Evolutionary conservation across 1,140 invertebrate species (phyloP), one percentile per base, ranked within the genome.

Genomic region (Coenobita brevimanus): DNA sequence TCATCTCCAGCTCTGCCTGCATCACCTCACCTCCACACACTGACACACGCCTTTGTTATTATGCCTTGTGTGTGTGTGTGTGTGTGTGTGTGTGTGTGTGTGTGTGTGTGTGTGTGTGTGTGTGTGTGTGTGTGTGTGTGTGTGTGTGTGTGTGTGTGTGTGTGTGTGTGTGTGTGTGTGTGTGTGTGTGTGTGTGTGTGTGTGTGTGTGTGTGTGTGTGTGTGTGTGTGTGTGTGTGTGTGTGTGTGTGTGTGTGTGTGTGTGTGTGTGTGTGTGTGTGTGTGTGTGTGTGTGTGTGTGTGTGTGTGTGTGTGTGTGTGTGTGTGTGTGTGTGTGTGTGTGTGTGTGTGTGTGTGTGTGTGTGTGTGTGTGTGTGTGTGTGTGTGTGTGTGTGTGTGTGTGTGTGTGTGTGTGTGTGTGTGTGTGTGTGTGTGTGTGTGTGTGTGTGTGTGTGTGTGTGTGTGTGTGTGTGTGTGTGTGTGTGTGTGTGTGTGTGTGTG

Each of bases 71-170:
- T 50, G 46, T 50, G 6, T 17, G 46, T 50, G 46, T 50, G 46
- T 50, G 6, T 67, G 62, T 67, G 62, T 67, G 62, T 67, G 62
- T 36, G 33, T 67, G 62, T 67, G 62, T 67, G 62, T 67, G 62
- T 67, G 62, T 67, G 62, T 67, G 62, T 67, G 62, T 67, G 62
- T 67, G 62, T 67, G 62, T 67, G 62, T 67, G 64, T 69, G 33
- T 30, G 33, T 69, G 24, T 3, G 33, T 69, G n/a, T 69, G 21
- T 67, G 62, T 67, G 62, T 67, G 62, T 67, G 62, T 67, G 62
- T 67, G 62, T 67, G 62, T 67, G 62, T 67, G 62, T 67, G 62
- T 67, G 62, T 67, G 62, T 67, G 62, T 67, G 62, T 67, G 62
- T 67, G 62, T 67, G 62, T 67, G 62, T 67, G 62, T 67, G 62